Conservation (phyloP, 2,888 invertebrate genomes). For the Odontomyia ornata region DNA sequence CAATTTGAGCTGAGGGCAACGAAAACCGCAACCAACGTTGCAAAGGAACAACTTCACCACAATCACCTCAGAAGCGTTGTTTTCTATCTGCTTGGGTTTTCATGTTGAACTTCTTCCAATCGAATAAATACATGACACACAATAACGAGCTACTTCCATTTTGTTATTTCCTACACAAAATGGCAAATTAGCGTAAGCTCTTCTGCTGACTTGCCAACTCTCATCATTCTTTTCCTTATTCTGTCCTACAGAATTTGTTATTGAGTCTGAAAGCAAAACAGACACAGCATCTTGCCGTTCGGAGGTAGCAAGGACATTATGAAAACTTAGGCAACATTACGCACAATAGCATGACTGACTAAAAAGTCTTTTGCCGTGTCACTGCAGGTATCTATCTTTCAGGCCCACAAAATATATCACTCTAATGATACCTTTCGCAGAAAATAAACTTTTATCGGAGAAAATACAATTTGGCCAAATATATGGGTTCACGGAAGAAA, state of each 20-base stretch:
- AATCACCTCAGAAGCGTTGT: no score
- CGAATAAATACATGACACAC: no score
- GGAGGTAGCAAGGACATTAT: not conserved
- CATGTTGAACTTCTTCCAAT: no score
- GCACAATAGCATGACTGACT: not conserved
- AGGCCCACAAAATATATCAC: constrained; percentile 18
- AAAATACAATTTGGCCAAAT: not conserved
- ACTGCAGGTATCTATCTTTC: constrained; percentile 16
- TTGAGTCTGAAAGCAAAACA: not conserved
- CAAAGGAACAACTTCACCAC: no score
- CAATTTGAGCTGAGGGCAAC: no score
- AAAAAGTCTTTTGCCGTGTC: constrained; percentile 29
- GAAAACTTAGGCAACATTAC: not conserved
- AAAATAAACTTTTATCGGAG: constrained; percentile 22
- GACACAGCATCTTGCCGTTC: not conserved
- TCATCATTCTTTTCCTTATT: not conserved
- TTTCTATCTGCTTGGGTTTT: no score
- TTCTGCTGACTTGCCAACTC: constrained; percentile 14
- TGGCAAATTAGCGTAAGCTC: not conserved
- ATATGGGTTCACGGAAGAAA: not conserved
- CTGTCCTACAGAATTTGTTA: not conserved
- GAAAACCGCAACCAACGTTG: no score
- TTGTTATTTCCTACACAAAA: constrained; percentile 1
- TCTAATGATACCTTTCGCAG: constrained; percentile 10
- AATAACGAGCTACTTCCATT: constrained; percentile 21